phyloP scores from a whole-genome alignment of 2,888 invertebrate genomes.

The Odontocerum albicorne region DNA sequence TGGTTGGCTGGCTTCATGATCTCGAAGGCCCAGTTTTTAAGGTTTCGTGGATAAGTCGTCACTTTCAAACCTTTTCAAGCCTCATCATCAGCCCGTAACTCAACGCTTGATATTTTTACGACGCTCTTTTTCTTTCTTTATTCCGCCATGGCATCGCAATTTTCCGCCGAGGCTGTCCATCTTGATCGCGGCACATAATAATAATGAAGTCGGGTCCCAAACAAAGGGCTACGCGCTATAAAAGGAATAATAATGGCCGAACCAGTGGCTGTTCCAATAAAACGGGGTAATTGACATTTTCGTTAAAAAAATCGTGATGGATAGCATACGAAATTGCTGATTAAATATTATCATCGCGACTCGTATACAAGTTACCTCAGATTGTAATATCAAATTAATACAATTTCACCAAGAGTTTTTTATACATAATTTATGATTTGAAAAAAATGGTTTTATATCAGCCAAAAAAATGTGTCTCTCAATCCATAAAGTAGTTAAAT shows the following conservation, averaged over 20 bases:
- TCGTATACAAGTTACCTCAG: too few relatives aligned
- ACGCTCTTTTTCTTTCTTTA: not conserved
- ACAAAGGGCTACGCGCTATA: conserved; percentile 9
- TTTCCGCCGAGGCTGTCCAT: conserved; percentile 2
- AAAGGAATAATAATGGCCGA: conserved; percentile 1
- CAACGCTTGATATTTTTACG: conserved; percentile 9
- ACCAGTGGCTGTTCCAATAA: not conserved
- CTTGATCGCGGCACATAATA: conserved; percentile 11
- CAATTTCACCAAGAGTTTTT: too few relatives aligned
- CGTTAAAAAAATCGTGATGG: not conserved
- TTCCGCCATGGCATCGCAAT: not conserved
- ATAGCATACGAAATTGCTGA: too few relatives aligned
- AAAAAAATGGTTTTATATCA: too few relatives aligned
- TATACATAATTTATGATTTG: too few relatives aligned
- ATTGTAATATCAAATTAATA: too few relatives aligned
- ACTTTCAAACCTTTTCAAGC: not conserved
- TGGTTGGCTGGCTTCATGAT: too few relatives aligned
- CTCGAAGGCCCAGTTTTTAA: too few relatives aligned
- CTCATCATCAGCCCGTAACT: conserved; percentile 6
- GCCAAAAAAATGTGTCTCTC: too few relatives aligned
- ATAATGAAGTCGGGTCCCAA: conserved; percentile 11
- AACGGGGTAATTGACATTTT: not conserved
- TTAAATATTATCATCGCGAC: too few relatives aligned
- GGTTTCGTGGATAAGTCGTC: not conserved
- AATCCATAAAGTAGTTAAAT: too few relatives aligned